phyloP scores from a whole-genome alignment of 2,113 vertebrate genomes.

The Mirza zaza region DNA sequence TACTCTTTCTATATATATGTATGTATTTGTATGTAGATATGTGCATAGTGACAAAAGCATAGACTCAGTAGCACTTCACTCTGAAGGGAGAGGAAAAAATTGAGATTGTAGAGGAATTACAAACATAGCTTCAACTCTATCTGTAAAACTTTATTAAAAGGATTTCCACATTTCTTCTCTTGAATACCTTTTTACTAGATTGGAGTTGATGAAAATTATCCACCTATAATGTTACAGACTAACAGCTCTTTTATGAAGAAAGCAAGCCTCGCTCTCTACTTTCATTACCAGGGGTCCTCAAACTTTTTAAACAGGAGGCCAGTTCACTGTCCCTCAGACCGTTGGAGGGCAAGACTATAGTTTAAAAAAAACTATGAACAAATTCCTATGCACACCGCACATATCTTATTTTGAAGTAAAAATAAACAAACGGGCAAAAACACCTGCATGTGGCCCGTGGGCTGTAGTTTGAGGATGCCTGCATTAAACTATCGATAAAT shows the following conservation, averaged over 20 bases:
- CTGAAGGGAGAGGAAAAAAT: not conserved
- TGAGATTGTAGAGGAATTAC: not conserved
- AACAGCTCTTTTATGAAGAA: not conserved
- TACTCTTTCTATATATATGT: not conserved
- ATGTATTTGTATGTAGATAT: not conserved
- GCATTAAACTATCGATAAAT: not conserved
- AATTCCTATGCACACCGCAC: too few species aligned
- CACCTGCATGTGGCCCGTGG: too few species aligned
- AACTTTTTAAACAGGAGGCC: too few species aligned
- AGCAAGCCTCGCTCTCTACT: not conserved
- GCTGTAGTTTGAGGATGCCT: too few species aligned
- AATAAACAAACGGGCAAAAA: too few species aligned
- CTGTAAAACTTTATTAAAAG: not conserved
- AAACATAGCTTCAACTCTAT: not conserved
- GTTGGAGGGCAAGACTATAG: too few species aligned
- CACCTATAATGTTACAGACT: not conserved
- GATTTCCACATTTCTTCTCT: not conserved
- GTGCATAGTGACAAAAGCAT: not conserved
- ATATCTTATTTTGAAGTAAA: too few species aligned
- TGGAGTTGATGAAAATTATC: not conserved
- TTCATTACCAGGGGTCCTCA: not conserved
- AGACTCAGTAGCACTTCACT: not conserved
- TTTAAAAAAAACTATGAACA: too few species aligned
- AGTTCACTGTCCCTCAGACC: too few species aligned
- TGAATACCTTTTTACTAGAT: not conserved